Percentiles rank a stretch among this genome's conserved stretches.
Evolutionary conservation across 2,113 vertebrate species (phyloP).

Genomic region (Azemiops feae): DNA sequence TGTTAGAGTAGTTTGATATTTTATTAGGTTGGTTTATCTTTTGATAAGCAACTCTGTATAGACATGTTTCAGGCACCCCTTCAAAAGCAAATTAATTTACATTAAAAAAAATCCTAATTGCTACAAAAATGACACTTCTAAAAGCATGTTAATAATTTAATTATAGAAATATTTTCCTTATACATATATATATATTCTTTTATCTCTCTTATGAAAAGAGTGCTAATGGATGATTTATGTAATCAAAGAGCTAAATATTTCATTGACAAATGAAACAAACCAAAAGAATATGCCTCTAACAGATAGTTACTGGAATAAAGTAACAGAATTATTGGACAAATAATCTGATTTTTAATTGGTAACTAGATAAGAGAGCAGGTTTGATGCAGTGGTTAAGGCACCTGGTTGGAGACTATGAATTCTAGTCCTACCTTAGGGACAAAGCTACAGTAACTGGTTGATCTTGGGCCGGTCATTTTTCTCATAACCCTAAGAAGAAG

Average conservation of each 20-base stretch:
- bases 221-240: constrained; percentile 46
- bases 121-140: background rate
- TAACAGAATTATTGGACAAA: background rate
- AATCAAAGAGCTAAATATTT: constrained; percentile 30
- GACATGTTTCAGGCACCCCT: background rate
- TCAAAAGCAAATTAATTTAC: constrained; percentile 49
- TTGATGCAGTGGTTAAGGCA: background rate
- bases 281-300: constrained; percentile 29
- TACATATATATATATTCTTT: constrained; percentile 22
- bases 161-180: constrained; percentile 37
- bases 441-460: background rate
- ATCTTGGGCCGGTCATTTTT: background rate
- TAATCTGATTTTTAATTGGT: background rate
- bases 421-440: background rate
- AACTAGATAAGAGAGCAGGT: background rate
- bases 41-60: background rate
- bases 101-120: constrained; percentile 63
- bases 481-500: background rate
- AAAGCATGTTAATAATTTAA: constrained; percentile 48
- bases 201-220: constrained; percentile 25
- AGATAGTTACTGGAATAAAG: background rate
- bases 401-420: background rate
- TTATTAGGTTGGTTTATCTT: background rate
- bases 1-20: background rate
- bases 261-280: constrained; percentile 49